phyloP scores from a whole-genome alignment of 2,113 vertebrate species.

The Caranx melampygus region DNA sequence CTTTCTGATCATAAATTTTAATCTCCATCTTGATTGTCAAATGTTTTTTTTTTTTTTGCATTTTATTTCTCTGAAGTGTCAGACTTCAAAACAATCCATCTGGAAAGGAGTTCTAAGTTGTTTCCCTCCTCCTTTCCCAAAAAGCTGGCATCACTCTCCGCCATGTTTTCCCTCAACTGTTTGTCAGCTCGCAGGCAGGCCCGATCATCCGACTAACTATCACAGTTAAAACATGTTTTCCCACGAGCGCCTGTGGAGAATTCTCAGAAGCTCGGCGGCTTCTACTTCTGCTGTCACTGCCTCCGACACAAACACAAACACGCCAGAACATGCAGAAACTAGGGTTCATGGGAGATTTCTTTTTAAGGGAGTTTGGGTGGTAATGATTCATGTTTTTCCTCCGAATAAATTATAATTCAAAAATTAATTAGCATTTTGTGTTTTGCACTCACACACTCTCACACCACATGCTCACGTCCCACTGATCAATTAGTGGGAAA shows the following conservation, averaged over 20 bases:
- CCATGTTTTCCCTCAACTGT: constrained; percentile 42
- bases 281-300: constrained; percentile 8
- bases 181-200: constrained; percentile 48
- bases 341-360: constrained; percentile 5
- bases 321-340: constrained; percentile 19
- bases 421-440: constrained; percentile 7
- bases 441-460: neutral
- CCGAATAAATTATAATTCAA: constrained; percentile 23
- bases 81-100: constrained; percentile 23
- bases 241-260: constrained; percentile 38
- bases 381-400: constrained; percentile 17
- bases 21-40: constrained; percentile 18
- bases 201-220: constrained; percentile 44
- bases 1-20: constrained; percentile 14
- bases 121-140: neutral
- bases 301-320: constrained; percentile 13
- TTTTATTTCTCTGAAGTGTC: constrained; percentile 38
- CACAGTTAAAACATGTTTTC: constrained; percentile 54
- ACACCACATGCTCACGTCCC: neutral
- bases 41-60: neutral
- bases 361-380: neutral
- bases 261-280: constrained; percentile 50
- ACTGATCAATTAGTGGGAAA: constrained; percentile 12
- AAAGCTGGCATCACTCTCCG: constrained; percentile 16
- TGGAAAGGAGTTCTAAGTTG: constrained; percentile 7